phyloP scores from a whole-genome alignment of 2,888 invertebrate species.

The Melipona bicolor region DNA sequence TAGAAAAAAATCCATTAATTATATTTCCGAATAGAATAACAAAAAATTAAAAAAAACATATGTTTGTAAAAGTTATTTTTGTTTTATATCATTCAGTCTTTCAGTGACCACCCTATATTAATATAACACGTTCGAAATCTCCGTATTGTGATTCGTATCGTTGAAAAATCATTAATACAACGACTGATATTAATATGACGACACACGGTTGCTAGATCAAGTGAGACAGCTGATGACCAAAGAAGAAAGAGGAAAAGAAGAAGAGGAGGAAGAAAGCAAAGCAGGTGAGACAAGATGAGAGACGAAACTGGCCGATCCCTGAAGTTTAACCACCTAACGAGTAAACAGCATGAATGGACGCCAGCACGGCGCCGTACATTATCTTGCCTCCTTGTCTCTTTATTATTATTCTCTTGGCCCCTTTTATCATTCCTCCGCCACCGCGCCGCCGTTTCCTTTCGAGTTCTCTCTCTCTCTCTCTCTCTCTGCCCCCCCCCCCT shows the following conservation, averaged over 20 bases:
- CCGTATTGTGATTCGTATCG: no score
- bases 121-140: no score
- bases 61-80: no score
- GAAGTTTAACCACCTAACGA: constrained; percentile 77
- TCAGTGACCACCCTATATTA: no score
- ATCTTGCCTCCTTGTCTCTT: constrained; percentile 74
- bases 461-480: background rate
- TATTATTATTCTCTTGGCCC: constrained; percentile 67
- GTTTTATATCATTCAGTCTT: no score
- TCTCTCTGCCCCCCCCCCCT: background rate
- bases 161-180: background rate
- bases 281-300: constrained; percentile 63
- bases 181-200: background rate
- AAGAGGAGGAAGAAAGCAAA: constrained; percentile 24
- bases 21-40: no score
- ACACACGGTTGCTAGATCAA: constrained; percentile 25
- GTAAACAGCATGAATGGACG: constrained; percentile 82
- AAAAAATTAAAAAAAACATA: no score
- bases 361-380: constrained; percentile 80
- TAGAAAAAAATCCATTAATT: no score
- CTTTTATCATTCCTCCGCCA: constrained; percentile 54
- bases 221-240: constrained; percentile 29
- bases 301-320: constrained; percentile 59
- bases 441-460: constrained; percentile 16
- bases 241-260: constrained; percentile 17